These are phyloP conservation scores for Osmerus mordax DNA, from an alignment of 2,113 vertebrate genomes.

Conservation along the genomic window DNA sequence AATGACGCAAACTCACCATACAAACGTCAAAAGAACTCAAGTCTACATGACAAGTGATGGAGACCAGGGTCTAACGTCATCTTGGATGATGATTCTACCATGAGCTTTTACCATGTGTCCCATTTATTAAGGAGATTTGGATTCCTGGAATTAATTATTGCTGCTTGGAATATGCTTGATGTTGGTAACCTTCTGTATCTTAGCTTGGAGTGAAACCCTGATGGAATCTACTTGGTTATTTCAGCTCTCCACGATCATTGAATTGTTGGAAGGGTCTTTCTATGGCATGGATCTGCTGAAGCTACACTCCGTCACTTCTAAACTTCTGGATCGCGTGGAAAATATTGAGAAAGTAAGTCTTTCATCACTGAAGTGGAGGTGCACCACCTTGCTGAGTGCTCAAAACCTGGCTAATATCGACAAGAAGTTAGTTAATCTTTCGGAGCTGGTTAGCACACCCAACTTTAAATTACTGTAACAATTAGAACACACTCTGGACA, in stretches of 20 bases:
- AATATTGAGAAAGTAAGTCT: conserved; percentile 85
- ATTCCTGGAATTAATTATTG: too few species aligned
- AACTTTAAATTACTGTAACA: background rate
- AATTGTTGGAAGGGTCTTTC: conserved; percentile 90
- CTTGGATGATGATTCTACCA: too few species aligned
- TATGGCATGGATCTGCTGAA: conserved; percentile 93
- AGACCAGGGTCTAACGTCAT: too few species aligned
- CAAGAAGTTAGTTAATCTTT: background rate
- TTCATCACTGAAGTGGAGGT: background rate
- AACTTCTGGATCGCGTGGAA: conserved; percentile 84
- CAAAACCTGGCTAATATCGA: too few species aligned
- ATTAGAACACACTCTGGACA: background rate
- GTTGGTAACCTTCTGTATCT: background rate
- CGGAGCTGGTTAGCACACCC: too few species aligned
- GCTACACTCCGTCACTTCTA: conserved; percentile 84
- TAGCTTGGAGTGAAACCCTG: conserved; percentile 8
- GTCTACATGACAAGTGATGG: too few species aligned
- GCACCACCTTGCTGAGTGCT: background rate
- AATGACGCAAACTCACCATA: too few species aligned
- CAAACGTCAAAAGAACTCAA: too few species aligned
- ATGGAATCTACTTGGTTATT: conserved; percentile 57
- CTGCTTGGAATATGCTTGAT: background rate
- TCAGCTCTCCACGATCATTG: conserved; percentile 85
- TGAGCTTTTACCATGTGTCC: too few species aligned
- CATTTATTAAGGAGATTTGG: background rate